Conservation (phyloP, 2,113 vertebrate genomes). For the Campylorhamphus procurvoides region DNA sequence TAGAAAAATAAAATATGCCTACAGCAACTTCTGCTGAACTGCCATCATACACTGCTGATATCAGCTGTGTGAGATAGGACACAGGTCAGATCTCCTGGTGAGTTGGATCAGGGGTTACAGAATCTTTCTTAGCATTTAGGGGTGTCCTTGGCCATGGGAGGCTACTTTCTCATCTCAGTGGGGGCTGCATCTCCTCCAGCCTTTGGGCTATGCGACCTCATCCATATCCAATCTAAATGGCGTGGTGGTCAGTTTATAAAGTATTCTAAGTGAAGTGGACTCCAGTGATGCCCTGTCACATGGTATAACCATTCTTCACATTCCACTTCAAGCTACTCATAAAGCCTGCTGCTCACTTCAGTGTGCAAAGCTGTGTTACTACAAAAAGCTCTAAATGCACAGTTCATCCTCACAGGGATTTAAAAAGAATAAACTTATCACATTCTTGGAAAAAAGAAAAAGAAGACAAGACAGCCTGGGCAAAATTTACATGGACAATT, state of each 20-base stretch:
- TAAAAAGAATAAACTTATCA: slow-evolving; percentile 61
- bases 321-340: slow-evolving; percentile 39
- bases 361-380: slow-evolving; percentile 33
- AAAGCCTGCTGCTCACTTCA: slow-evolving; percentile 11
- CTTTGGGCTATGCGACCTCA: accelerated
- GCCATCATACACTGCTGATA: not conserved
- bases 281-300: not conserved
- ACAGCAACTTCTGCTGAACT: not conserved
- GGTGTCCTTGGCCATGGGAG: not conserved
- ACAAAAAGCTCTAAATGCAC: slow-evolving; percentile 42
- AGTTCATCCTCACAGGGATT: slow-evolving; percentile 46
- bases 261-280: not conserved
- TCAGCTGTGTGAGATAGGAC: not conserved
- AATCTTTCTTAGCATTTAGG: not conserved
- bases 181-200: not conserved
- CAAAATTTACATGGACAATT: slow-evolving; percentile 5
- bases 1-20: not conserved
- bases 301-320: slow-evolving; percentile 32
- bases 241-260: not conserved
- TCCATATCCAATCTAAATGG: accelerated
- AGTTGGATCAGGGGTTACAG: not conserved
- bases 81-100: not conserved
- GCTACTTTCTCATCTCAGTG: not conserved
- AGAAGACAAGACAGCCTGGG: not conserved
- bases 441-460: slow-evolving; percentile 10